phyloP scores from a whole-genome alignment of 1,140 invertebrate species.

The Dinoponera quadriceps region DNA sequence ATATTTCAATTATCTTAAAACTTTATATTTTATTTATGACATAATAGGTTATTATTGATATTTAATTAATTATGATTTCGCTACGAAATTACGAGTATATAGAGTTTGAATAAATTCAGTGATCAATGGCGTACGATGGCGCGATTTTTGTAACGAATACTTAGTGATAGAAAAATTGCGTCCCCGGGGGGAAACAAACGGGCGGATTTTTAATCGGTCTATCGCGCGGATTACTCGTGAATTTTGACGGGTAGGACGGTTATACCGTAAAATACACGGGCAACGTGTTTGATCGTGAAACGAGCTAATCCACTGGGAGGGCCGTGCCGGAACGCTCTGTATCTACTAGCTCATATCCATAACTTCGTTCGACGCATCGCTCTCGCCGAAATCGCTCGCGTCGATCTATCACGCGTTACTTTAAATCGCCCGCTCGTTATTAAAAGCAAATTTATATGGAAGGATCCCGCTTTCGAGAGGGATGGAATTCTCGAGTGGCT shows the following conservation, averaged over 20 bases:
- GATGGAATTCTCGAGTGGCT: neutral
- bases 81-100: too few relatives aligned
- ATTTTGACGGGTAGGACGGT: constrained; percentile 10
- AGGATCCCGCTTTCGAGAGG: neutral
- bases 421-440: neutral
- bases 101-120: too few relatives aligned
- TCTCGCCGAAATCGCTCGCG: neutral
- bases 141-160: too few relatives aligned
- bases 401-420: constrained; percentile 1
- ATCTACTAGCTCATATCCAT: constrained; percentile 16
- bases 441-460: constrained; percentile 30
- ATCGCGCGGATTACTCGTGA: neutral
- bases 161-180: neutral
- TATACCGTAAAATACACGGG: constrained; percentile 27
- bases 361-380: neutral
- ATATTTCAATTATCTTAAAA: too few relatives aligned
- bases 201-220: constrained; percentile 2
- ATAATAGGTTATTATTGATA: too few relatives aligned
- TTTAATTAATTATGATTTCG: too few relatives aligned
- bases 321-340: neutral
- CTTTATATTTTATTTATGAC: too few relatives aligned
- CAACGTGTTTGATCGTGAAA: constrained; percentile 8
- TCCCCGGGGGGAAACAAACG: neutral
- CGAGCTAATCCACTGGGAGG: constrained; percentile 32
- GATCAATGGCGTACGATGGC: too few relatives aligned